Percentiles rank a stretch among this genome's conserved stretches.
phyloP scores from a whole-genome alignment of 2,797 vertebrate genomes.

The Nannoperca obscura region DNA sequence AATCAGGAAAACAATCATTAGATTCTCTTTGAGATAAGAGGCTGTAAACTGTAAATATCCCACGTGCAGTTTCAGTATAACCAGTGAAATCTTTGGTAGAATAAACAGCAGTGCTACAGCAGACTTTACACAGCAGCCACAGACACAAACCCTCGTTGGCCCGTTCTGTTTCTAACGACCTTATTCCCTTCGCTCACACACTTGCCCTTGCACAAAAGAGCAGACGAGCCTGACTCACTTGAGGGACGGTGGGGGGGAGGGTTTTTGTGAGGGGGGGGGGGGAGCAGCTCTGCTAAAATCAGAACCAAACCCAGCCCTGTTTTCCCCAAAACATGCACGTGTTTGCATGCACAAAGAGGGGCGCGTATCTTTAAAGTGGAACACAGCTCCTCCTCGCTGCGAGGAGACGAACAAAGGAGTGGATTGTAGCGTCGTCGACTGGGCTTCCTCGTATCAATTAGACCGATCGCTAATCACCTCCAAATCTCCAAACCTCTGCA shows the following conservation, averaged over 20 bases:
- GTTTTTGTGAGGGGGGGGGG: background rate
- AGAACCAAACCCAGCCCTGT: conserved; percentile 37
- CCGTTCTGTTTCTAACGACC: conserved; percentile 38
- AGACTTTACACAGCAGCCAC: background rate
- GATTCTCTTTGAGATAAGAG: background rate
- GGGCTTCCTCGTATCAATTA: conserved; percentile 29
- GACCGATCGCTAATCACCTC: conserved; percentile 31
- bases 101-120: background rate
- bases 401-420: conserved; percentile 52
- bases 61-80: background rate
- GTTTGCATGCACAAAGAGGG: conserved; percentile 27
- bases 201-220: conserved; percentile 41
- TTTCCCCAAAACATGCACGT: background rate
- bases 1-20: background rate
- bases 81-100: background rate
- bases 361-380: conserved; percentile 47
- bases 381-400: conserved; percentile 40
- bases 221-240: conserved; percentile 21
- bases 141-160: conserved; percentile 20
- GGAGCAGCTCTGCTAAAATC: conserved; percentile 44
- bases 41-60: background rate
- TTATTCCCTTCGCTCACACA: conserved; percentile 39
- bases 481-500: conserved; percentile 19
- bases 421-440: conserved; percentile 16
- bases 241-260: conserved; percentile 1